Evolutionary conservation across 1,140 invertebrate genomes (phyloP).

Genomic region (Drosophila serrata): DNA sequence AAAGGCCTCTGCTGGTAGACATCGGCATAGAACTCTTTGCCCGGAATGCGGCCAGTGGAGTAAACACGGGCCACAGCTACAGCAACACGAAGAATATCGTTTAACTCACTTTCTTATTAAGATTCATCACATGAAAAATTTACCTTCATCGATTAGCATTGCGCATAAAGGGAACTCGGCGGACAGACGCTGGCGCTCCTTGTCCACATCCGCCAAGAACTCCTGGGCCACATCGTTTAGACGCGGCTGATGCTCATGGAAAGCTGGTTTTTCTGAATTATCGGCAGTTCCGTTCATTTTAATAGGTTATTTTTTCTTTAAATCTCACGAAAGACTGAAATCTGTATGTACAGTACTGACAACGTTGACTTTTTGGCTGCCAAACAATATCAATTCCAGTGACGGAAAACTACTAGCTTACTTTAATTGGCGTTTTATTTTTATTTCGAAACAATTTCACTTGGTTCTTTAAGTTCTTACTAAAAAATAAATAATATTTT

Average conservation of each 20-base stretch:
- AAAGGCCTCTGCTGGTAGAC: conserved; percentile 89
- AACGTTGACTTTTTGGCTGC: background rate
- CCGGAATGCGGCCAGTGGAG: conserved; percentile 77
- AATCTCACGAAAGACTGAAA: conserved; percentile 19
- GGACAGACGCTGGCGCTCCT: conserved; percentile 69
- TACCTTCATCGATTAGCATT: conserved; percentile 74
- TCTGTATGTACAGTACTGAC: conserved; percentile 57
- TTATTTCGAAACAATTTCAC: too few relatives aligned
- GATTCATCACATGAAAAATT: background rate
- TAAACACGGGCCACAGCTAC: conserved; percentile 74
- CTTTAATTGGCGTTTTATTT: background rate
- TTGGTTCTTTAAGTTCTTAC: too few relatives aligned
- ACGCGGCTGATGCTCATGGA: conserved; percentile 71
- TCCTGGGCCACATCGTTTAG: conserved; percentile 77
- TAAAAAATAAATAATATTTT: too few relatives aligned
- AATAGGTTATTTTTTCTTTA: background rate
- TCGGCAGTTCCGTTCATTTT: conserved; percentile 62
- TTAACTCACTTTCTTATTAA: background rate
- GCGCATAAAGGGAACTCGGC: conserved; percentile 73
- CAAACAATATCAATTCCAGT: background rate
- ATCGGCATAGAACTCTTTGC: conserved; percentile 79
- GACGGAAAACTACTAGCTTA: background rate
- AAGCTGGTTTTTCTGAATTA: conserved; percentile 57
- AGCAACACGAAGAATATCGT: background rate
- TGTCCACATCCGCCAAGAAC: conserved; percentile 73